phyloP scores from a whole-genome alignment of 2,797 vertebrate genomes.

The Sphaeramia orbicularis region DNA sequence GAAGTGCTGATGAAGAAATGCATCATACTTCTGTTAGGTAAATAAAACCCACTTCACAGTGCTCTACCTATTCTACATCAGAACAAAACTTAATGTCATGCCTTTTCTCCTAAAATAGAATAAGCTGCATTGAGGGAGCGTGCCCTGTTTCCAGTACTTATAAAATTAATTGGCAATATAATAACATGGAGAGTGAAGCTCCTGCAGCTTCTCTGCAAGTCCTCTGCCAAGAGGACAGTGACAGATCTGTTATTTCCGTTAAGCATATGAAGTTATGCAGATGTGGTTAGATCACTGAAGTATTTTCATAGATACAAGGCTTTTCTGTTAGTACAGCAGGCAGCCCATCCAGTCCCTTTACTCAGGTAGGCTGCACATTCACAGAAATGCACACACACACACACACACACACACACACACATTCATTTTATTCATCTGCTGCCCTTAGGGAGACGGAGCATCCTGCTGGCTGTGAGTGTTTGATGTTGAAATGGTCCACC shows the following conservation, averaged over 20 bases:
- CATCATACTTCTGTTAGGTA: slow-evolving; percentile 6
- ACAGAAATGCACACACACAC: slow-evolving; percentile 6
- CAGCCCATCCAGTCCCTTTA: slow-evolving; percentile 16
- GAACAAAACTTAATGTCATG: slow-evolving; percentile 8
- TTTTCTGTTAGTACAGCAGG: slow-evolving; percentile 37
- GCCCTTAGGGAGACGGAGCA: slow-evolving; percentile 47
- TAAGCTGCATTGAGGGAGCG: background rate
- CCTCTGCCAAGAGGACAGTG: background rate
- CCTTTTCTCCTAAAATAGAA: background rate
- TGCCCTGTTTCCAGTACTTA: slow-evolving; percentile 1
- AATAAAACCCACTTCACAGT: slow-evolving; percentile 37
- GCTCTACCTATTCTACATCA: slow-evolving; percentile 22
- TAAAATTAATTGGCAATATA: slow-evolving; percentile 16
- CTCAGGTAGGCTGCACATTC: slow-evolving; percentile 39
- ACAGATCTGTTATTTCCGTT: slow-evolving; percentile 17
- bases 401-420: slow-evolving; percentile 22
- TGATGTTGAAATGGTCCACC: slow-evolving; percentile 73
- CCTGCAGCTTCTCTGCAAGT: slow-evolving; percentile 14
- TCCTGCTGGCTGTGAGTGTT: slow-evolving; percentile 56
- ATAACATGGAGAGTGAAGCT: slow-evolving; percentile 20
- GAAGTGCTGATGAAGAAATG: slow-evolving; percentile 22
- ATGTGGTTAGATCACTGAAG: slow-evolving; percentile 3
- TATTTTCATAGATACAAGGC: slow-evolving; percentile 33
- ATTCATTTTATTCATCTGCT: slow-evolving; percentile 21
- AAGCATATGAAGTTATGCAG: background rate